Evolutionary conservation across 1,140 invertebrate genomes (phyloP).

Genomic region (Schmidtea mediterranea): DNA sequence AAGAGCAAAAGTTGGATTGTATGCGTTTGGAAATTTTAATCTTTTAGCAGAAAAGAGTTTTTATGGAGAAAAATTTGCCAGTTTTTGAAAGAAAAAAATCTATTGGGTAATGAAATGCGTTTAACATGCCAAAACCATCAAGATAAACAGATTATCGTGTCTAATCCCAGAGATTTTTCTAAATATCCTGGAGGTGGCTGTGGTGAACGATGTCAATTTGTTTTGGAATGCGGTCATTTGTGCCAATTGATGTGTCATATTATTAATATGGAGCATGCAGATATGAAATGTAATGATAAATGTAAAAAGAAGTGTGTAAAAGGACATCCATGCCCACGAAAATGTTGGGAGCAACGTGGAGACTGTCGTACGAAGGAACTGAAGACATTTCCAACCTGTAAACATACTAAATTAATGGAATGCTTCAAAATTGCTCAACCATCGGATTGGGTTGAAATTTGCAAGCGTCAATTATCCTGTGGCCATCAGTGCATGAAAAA

Average conservation of each 20-base stretch:
- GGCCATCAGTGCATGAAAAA: too few species aligned
- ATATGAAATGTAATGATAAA: conserved; percentile 8
- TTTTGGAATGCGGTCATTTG: conserved; percentile 12
- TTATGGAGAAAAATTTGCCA: conserved; percentile 19
- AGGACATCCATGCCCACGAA: conserved; percentile 10
- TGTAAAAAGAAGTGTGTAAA: conserved; percentile 11
- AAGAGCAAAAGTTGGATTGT: conserved; percentile 41
- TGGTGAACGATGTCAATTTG: conserved; percentile 11
- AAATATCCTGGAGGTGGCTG: conserved; percentile 15
- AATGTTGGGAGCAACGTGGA: conserved; percentile 7
- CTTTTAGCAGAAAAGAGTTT: conserved; percentile 22
- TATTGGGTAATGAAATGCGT: conserved; percentile 6
- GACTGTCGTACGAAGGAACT: conserved; percentile 7
- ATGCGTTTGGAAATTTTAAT: conserved; percentile 37
- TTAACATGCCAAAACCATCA: conserved; percentile 11
- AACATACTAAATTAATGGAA: neutral
- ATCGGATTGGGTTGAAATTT: neutral
- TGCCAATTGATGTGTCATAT: conserved; percentile 11
- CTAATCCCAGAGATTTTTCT: conserved; percentile 13
- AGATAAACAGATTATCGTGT: conserved; percentile 9
- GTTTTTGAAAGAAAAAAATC: conserved; percentile 4
- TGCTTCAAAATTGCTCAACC: neutral
- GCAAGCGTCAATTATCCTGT: too few species aligned
- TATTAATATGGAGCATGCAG: conserved; percentile 8
- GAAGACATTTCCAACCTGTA: neutral